These are phyloP conservation scores for Cephalopachus bancanus DNA, from an alignment of 2,797 vertebrate genomes.

Conservation along the genomic window DNA sequence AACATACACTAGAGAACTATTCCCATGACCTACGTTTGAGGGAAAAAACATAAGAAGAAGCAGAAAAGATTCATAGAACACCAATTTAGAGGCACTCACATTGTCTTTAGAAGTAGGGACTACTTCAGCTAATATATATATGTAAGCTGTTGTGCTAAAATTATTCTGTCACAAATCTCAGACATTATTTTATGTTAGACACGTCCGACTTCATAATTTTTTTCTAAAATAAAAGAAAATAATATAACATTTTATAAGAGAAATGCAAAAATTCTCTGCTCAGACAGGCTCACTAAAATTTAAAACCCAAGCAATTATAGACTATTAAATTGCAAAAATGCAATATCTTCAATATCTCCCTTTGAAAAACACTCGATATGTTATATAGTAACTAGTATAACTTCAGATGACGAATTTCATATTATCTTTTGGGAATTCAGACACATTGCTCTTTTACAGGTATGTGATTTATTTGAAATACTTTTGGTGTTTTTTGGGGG, in stretches of 20 bases:
- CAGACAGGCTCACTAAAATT: neutral
- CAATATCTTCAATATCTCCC: neutral
- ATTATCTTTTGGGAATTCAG: neutral
- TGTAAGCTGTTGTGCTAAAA: constrained; percentile 63
- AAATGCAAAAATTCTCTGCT: neutral
- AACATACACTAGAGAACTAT: constrained; percentile 85
- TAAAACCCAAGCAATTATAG: neutral
- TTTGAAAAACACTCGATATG: neutral
- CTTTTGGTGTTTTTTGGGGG: too few relatives aligned
- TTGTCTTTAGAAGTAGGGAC: constrained; percentile 63
- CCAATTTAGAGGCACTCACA: constrained; percentile 41
- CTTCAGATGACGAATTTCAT: neutral
- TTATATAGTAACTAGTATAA: neutral
- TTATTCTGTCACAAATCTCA: constrained; percentile 54
- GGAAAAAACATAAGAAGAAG: constrained; percentile 67
- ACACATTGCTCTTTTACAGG: neutral
- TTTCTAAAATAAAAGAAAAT: constrained; percentile 73
- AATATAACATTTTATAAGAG: constrained; percentile 67
- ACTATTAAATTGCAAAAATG: neutral
- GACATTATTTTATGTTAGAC: constrained; percentile 67
- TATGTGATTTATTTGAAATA: constrained; percentile 9
- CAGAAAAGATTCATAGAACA: constrained; percentile 63
- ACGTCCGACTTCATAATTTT: constrained; percentile 50
- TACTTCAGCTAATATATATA: constrained; percentile 64
- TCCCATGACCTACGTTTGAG: constrained; percentile 85